A percentile compares a stretch with the other conserved stretches of the same genome.
Conservation (phyloP, 2,113 vertebrate species). For the Ictalurus furcatus region DNA sequence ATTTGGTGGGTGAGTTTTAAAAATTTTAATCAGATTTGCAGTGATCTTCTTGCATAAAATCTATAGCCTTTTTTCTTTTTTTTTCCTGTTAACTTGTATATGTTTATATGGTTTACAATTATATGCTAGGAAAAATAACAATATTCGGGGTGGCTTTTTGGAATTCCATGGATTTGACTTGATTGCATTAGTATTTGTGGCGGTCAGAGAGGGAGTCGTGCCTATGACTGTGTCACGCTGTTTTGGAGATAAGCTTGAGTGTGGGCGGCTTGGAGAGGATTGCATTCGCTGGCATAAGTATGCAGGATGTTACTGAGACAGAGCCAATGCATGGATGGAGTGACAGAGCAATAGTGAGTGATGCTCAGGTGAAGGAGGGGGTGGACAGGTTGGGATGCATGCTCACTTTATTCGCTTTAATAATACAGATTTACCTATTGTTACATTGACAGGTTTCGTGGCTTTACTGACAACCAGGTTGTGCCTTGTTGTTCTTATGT, state of each 20-base stretch:
- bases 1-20: slow-evolving; percentile 43
- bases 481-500: not conserved
- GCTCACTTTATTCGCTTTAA: slow-evolving; percentile 11
- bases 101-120: not conserved
- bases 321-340: slow-evolving; percentile 29
- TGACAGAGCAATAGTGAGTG: slow-evolving; percentile 18
- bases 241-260: slow-evolving; percentile 33
- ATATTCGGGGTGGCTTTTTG: not conserved
- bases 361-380: slow-evolving; percentile 31
- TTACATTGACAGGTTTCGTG: not conserved
- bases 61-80: not conserved
- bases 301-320: slow-evolving; percentile 41
- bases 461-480: not conserved
- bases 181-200: not conserved
- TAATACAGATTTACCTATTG: slow-evolving; percentile 22
- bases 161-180: not conserved
- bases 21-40: not conserved
- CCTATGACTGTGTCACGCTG: slow-evolving; percentile 14
- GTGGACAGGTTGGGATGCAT: not conserved
- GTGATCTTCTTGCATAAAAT: not conserved
- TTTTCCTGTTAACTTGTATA: not conserved
- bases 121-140: not conserved
- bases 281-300: slow-evolving; percentile 35
- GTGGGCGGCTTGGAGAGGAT: slow-evolving; percentile 37
- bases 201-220: not conserved